Percentiles rank a stretch among this genome's conserved stretches.
Evolutionary conservation across 2,888 invertebrate species (phyloP).

Genomic region (Pristionchus exspectatus): DNA sequence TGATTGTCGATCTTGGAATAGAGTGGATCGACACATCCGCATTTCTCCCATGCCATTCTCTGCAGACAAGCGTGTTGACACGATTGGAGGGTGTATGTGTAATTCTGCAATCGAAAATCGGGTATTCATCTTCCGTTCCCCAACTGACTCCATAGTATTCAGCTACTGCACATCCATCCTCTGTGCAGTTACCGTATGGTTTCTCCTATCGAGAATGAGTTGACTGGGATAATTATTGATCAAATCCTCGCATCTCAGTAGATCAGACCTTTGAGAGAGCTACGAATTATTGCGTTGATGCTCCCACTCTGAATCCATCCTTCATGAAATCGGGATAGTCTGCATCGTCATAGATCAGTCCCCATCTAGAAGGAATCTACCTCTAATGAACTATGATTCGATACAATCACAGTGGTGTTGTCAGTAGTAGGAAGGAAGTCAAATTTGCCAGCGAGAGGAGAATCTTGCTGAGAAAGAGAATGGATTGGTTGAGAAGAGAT

Average conservation of each 20-base stretch:
- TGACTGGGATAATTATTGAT: neutral
- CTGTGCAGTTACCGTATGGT: neutral
- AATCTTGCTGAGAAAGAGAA: conserved; percentile 22
- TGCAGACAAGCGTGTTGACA: conserved; percentile 29
- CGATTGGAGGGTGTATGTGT: neutral
- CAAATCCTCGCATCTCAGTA: neutral
- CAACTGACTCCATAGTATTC: neutral
- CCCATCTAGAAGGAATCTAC: conserved; percentile 7
- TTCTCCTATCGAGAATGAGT: neutral
- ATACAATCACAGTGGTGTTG: neutral
- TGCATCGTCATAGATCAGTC: neutral
- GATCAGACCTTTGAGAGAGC: conserved; percentile 10
- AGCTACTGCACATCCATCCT: neutral
- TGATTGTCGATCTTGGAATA: neutral
- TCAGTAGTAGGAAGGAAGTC: conserved; percentile 45
- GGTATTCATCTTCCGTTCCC: neutral
- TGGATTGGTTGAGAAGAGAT: no score
- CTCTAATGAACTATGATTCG: neutral
- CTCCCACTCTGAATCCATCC: conserved; percentile 19
- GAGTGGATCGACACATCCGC: conserved; percentile 44
- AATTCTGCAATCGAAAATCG: neutral
- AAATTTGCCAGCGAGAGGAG: neutral
- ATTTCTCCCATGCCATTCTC: neutral
- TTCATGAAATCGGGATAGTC: conserved; percentile 34
- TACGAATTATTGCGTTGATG: neutral